phyloP scores from a whole-genome alignment of 2,888 invertebrate genomes.

The Torymus aiolomorphi region DNA sequence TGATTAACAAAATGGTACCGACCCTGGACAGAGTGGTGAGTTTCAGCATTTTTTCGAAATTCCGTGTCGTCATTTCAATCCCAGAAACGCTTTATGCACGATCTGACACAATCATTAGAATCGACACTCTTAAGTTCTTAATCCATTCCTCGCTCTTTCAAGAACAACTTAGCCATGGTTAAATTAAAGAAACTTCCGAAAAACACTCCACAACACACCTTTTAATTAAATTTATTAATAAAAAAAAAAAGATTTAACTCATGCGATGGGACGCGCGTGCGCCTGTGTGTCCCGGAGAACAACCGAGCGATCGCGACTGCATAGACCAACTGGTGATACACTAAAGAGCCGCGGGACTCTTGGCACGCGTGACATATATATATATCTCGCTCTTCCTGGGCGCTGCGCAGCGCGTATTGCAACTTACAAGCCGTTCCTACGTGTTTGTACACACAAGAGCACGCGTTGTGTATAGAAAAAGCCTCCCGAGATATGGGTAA shows the following conservation, averaged over 20 bases:
- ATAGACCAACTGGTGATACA: constrained; percentile 52
- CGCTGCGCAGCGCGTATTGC: constrained; percentile 37
- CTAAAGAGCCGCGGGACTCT: constrained; percentile 54
- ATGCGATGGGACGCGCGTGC: background rate
- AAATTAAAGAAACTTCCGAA: too few relatives aligned
- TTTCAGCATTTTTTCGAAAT: constrained; percentile 71
- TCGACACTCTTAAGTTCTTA: too few relatives aligned
- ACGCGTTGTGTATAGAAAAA: constrained; percentile 3
- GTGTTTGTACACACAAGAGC: constrained; percentile 33
- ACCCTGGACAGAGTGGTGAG: constrained; percentile 69
- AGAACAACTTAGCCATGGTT: too few relatives aligned
- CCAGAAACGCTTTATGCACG: background rate
- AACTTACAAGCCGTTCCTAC: background rate
- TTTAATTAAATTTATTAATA: too few relatives aligned
- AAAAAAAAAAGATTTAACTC: background rate
- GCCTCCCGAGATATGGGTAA: constrained; percentile 5
- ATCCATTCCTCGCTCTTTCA: too few relatives aligned
- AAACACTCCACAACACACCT: too few relatives aligned
- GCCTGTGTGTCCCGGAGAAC: background rate
- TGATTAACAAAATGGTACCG: constrained; percentile 57
- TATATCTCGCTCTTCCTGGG: constrained; percentile 43
- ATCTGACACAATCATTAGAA: too few relatives aligned
- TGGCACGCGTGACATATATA: constrained; percentile 54
- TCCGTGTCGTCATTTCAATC: constrained; percentile 63
- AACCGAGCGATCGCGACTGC: constrained; percentile 43